Base-by-base conservation (phyloP, 2,888 invertebrate genomes). In the Machimus rusticus region DNA sequence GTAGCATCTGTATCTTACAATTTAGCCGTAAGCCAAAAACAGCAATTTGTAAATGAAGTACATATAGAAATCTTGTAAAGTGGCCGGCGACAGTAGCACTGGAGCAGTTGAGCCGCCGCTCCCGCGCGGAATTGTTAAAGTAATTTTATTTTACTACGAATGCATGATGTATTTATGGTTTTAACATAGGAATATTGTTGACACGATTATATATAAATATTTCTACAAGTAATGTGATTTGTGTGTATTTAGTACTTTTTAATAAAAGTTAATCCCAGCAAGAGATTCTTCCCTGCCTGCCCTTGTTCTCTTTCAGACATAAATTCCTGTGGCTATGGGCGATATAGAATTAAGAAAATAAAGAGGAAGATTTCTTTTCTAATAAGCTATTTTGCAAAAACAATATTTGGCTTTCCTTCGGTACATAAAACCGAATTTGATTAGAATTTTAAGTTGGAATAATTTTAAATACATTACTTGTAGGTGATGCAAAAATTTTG, bases 191-290 rank as follows among this genome's bases (percentile, higher is more conserved):
- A 34, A 46, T 57, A 82, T 31, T 82, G 82, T 82, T 82, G 82
- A 82, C 57, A 82, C 57, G 34, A 82, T 51, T 19, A 82, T 82
- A 82, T 82, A 57, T 51, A 82, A 82, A 82, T 82, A 82, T 82
- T 82, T 82, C 82, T 82, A 82, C 82, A 66, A 66, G 37, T 66
- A 37, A 39, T 82, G 82, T 82, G 82, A 82, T 82, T 82, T 82
- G 82, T 82, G 82, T 82, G 82, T 37, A 82, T 82, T 82, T 82
- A 82, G 82, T 82, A 82, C 82, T 82, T 57, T 82, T 66, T 82
- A 57, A 82, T 57, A 57, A 82, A 82, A 82, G 37, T 82, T 82
- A 82, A 51, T 81, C 82, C 66, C 82, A 82, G 82, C n/a, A 39
- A 76, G 37, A 4, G 37, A 37, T 76, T 76, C 66, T 51, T 51